These are phyloP conservation scores for Atethmia centrago DNA, from an alignment of 2,888 invertebrate genomes.

Conservation along the genomic window DNA sequence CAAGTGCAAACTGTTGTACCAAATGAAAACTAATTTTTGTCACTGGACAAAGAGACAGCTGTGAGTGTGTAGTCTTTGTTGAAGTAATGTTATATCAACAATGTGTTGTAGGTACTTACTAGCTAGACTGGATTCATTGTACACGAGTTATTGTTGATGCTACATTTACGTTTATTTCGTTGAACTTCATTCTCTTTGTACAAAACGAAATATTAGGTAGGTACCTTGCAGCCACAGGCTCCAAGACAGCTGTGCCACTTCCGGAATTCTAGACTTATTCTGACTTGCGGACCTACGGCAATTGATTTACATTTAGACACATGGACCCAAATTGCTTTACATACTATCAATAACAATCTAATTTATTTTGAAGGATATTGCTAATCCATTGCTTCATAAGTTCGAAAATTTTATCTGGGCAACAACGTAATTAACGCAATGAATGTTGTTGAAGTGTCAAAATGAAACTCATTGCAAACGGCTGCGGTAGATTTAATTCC, in stretches of 20 bases:
- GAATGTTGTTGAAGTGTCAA: too few species aligned
- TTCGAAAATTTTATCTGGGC: too few species aligned
- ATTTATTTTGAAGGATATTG: too few species aligned
- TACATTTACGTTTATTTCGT: slow-evolving; percentile 11
- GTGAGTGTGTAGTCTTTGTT: slow-evolving; percentile 27
- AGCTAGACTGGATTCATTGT: slow-evolving; percentile 22
- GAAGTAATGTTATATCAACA: slow-evolving; percentile 46
- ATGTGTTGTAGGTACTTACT: slow-evolving; percentile 9
- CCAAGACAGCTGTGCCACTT: background rate
- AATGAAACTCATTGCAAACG: too few species aligned
- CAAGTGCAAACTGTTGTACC: slow-evolving; percentile 11
- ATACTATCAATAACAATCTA: too few species aligned
- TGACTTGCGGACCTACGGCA: background rate
- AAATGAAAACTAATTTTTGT: slow-evolving; percentile 46
- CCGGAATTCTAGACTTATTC: slow-evolving; percentile 15
- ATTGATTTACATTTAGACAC: slow-evolving; percentile 1
- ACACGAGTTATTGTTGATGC: slow-evolving; percentile 17
- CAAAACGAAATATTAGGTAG: background rate
- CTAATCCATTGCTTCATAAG: too few species aligned
- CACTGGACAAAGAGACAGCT: slow-evolving; percentile 35
- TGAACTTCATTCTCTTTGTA: slow-evolving; percentile 4
- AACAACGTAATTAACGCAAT: too few species aligned
- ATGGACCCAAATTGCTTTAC: too few species aligned
- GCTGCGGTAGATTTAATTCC: background rate
- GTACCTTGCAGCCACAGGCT: background rate